Evolutionary conservation across 2,797 vertebrate species (phyloP), one percentile per base, ranked within the genome.

Genomic region (Gorsachius magnificus): DNA sequence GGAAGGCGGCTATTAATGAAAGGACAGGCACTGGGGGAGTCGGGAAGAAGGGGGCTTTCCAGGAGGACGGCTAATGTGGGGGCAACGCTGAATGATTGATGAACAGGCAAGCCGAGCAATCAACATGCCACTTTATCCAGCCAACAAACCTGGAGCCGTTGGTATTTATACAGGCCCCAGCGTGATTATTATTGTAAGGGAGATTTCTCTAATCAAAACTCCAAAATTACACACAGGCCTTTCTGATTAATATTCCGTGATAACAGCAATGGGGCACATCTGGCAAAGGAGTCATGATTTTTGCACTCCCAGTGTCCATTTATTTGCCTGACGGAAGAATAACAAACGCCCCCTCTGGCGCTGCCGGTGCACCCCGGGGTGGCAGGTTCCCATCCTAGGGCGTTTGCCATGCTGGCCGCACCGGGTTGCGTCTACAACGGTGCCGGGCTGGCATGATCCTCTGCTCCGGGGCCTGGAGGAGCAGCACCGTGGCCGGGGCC

Each of bases 201-300:
- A 95, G 97, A 98, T 98, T 98, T 98, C 97, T 97, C 97, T 98
- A 98, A 98, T 98, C 98, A 98, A 98, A 98, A 98, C 97, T 98
- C 96, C 92, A 82, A 95, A 98, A 97, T 98, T 97, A 98, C 97
- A 97, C 88, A 78, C 97, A 97, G 98, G 96, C 96, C 94, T 89
- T 96, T 97, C 97, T 98, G 97, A 98, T 98, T 98, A 98, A 98
- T 98, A 98, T 98, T 97, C 97, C 97, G 94, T 92, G 97, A 98
- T 98, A 98, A 98, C 97, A 97, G 96, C 94, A 98, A 89, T 2
- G 94, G 96, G 97, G 97, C 97, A 98, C 98, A 98, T 98, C 97
- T 98, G 98, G 98, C 90, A 86, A 92, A 91, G 94, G 93, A 89
- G 91, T 60, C 35, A 51, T 8, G 21, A 91, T 91, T 96, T 90